Conservation (phyloP, 1,140 invertebrate genomes). For the Anastrepha ludens region DNA sequence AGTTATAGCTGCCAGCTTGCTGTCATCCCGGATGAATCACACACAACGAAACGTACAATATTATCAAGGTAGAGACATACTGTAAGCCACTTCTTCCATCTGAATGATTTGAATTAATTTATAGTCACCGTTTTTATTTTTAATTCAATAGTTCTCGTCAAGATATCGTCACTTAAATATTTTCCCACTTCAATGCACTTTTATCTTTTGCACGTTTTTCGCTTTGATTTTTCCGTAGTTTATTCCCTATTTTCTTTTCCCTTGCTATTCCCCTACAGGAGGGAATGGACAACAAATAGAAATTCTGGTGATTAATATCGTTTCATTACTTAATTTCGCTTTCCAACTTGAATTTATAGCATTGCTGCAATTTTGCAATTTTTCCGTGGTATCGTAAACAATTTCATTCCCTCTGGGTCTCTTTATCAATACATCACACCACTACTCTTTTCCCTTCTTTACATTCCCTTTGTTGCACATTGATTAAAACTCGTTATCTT, state of each 20-base stretch:
- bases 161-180: too few species aligned
- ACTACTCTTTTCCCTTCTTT: neutral
- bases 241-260: neutral
- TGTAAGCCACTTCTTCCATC: too few species aligned
- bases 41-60: too few species aligned
- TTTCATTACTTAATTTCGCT: neutral
- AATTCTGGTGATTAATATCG: constrained; percentile 29
- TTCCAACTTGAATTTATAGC: constrained; percentile 18
- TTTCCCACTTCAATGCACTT: neutral
- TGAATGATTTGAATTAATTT: too few species aligned
- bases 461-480: neutral
- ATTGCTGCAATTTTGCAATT: constrained; percentile 50
- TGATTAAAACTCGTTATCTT: neutral
- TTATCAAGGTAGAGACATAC: too few species aligned
- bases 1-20: too few species aligned
- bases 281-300: neutral
- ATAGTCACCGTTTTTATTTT: too few species aligned
- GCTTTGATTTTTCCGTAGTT: constrained; percentile 7
- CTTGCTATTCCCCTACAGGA: neutral
- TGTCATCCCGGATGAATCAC: too few species aligned
- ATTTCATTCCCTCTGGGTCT: constrained; percentile 7
- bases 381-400: constrained; percentile 20
- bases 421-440: neutral
- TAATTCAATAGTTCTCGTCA: too few species aligned
- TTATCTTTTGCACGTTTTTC: constrained; percentile 5